Conservation (phyloP, 1,140 invertebrate species). For the Leptopilina clavipes region DNA sequence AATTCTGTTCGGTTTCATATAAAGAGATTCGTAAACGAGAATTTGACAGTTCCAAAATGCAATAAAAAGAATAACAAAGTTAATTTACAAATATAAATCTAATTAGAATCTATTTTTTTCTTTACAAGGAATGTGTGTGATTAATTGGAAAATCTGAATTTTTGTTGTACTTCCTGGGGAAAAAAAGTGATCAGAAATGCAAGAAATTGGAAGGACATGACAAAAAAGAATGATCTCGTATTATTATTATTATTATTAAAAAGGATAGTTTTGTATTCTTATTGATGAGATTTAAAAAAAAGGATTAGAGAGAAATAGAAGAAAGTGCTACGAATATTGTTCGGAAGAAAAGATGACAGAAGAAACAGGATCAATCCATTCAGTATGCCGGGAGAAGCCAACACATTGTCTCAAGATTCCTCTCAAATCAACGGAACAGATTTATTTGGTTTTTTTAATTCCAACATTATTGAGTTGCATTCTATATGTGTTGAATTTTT, state of each 20-base stretch:
- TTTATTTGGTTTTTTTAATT: conserved; percentile 72
- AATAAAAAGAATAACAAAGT: no score
- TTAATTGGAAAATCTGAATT: background rate
- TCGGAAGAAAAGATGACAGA: conserved; percentile 50
- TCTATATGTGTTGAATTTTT: conserved; percentile 73
- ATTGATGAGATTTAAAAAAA: background rate
- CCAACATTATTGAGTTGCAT: conserved; percentile 69
- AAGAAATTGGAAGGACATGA: background rate
- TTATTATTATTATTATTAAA: background rate
- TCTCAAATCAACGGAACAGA: conserved; percentile 74
- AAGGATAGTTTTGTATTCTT: background rate
- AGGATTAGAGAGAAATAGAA: background rate
- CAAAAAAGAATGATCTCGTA: background rate
- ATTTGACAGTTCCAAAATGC: no score
- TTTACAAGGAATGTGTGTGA: background rate
- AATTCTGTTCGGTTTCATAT: no score
- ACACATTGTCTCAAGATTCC: conserved; percentile 63
- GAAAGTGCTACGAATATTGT: background rate
- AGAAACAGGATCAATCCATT: conserved; percentile 43
- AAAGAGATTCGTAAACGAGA: no score
- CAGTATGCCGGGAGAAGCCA: conserved; percentile 58
- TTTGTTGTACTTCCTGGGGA: no score
- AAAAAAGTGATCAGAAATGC: background rate
- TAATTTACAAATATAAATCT: no score
- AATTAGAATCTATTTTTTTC: background rate